Conservation (phyloP, 2,113 vertebrate genomes). For the Scomber colias region DNA sequence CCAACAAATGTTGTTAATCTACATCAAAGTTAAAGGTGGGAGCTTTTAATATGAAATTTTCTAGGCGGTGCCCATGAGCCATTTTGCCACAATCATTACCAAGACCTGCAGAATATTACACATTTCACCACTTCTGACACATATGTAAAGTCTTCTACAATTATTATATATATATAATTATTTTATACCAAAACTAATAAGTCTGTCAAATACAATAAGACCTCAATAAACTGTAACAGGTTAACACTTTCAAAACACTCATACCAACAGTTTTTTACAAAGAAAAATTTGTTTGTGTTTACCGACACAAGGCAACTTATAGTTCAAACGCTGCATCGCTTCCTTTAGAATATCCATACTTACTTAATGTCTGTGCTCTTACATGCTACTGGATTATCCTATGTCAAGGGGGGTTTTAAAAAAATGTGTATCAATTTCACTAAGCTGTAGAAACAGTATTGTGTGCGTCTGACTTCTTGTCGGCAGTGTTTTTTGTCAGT, state of each 20-base stretch:
- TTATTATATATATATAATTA: too few relatives aligned
- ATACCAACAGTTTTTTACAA: neutral
- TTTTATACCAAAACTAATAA: too few relatives aligned
- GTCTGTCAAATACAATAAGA: too few relatives aligned
- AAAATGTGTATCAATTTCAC: constrained; percentile 66
- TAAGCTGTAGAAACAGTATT: constrained; percentile 55
- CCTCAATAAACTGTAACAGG: neutral
- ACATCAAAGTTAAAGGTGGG: too few relatives aligned
- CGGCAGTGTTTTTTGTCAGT: constrained; percentile 54
- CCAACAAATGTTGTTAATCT: too few relatives aligned
- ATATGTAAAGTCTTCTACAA: too few relatives aligned
- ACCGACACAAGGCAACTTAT: constrained; percentile 22
- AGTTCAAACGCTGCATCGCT: constrained; percentile 44
- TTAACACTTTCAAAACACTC: neutral
- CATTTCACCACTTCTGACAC: too few relatives aligned
- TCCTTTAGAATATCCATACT: constrained; percentile 44
- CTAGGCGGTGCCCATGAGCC: too few relatives aligned
- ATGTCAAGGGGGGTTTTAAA: constrained; percentile 64
- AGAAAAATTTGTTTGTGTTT: constrained; percentile 23
- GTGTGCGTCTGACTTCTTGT: constrained; percentile 64
- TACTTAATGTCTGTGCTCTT: constrained; percentile 61
- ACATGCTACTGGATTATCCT: constrained; percentile 66
- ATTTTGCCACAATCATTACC: too few relatives aligned
- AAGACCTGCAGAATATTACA: too few relatives aligned
- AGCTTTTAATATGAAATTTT: too few relatives aligned